Evolutionary conservation across 2,888 invertebrate species (phyloP).

Genomic region (Phengaris alcon): DNA sequence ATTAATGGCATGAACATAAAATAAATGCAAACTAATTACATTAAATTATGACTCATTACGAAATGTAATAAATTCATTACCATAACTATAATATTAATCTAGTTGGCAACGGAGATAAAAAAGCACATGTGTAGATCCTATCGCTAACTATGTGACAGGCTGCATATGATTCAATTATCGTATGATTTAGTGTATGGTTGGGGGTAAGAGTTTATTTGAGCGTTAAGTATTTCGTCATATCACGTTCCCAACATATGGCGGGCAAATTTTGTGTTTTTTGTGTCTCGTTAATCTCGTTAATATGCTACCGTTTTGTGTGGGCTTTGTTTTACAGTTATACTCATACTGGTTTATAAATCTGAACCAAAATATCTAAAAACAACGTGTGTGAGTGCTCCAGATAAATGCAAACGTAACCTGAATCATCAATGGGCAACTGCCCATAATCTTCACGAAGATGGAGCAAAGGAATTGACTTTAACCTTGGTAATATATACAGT

Average conservation of each 20-base stretch:
- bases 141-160: conserved; percentile 78
- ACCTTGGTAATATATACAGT: background rate
- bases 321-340: conserved; percentile 35
- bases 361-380: background rate
- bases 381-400: background rate
- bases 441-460: background rate
- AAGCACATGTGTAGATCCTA: conserved; percentile 72
- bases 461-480: background rate
- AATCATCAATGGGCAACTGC: background rate
- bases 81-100: conserved; percentile 52
- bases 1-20: background rate
- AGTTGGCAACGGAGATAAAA: conserved; percentile 75
- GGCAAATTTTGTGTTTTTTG: conserved; percentile 60
- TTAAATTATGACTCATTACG: conserved; percentile 4
- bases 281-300: conserved; percentile 52
- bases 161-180: conserved; percentile 80
- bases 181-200: conserved; percentile 68
- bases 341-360: conserved; percentile 1
- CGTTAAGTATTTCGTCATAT: conserved; percentile 67
- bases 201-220: conserved; percentile 62
- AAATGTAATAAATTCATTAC: conserved; percentile 26
- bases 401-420: background rate
- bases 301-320: conserved; percentile 67
- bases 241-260: conserved; percentile 66
- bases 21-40: conserved; percentile 12